Percentiles rank a stretch among this genome's conserved stretches.
Evolutionary conservation across 2,113 vertebrate genomes (phyloP).

Genomic region (Poeciliopsis occidentalis): DNA sequence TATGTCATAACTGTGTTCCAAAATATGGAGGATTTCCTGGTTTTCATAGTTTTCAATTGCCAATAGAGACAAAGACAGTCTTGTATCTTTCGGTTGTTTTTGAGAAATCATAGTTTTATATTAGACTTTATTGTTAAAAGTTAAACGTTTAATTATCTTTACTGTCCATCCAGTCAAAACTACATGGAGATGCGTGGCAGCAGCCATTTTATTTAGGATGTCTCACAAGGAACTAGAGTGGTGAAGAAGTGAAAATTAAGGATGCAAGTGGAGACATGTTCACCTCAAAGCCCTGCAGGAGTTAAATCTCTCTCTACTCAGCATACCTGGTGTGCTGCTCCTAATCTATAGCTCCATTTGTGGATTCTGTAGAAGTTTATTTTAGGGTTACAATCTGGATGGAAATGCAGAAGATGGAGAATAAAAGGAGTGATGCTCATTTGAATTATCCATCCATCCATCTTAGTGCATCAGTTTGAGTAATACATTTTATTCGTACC

Average conservation of each 20-base stretch:
- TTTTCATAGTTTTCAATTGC: not conserved
- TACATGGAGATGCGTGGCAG: not conserved
- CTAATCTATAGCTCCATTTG: conserved; percentile 67
- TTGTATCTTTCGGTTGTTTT: not conserved
- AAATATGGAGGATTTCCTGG: too few relatives aligned
- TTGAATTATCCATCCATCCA: not conserved
- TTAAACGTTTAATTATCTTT: not conserved
- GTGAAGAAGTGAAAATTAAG: conserved; percentile 38
- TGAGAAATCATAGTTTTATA: too few relatives aligned
- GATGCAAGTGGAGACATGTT: conserved; percentile 69
- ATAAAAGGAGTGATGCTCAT: conserved; percentile 24
- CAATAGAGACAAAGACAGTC: not conserved
- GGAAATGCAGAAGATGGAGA: conserved; percentile 31
- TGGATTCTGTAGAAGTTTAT: conserved; percentile 73
- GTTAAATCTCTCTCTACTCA: conserved; percentile 66
- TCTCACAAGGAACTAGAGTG: not conserved
- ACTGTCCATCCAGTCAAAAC: not conserved
- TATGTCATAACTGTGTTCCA: too few relatives aligned
- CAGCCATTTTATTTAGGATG: conserved; percentile 20
- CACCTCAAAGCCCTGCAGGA: conserved; percentile 64
- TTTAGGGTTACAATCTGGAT: conserved; percentile 53
- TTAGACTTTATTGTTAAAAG: too few relatives aligned
- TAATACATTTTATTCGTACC: too few relatives aligned
- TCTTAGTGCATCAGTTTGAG: too few relatives aligned
- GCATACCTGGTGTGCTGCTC: conserved; percentile 60